Conservation (phyloP, 2,113 vertebrate genomes). For the Gymnobelideus leadbeateri region DNA sequence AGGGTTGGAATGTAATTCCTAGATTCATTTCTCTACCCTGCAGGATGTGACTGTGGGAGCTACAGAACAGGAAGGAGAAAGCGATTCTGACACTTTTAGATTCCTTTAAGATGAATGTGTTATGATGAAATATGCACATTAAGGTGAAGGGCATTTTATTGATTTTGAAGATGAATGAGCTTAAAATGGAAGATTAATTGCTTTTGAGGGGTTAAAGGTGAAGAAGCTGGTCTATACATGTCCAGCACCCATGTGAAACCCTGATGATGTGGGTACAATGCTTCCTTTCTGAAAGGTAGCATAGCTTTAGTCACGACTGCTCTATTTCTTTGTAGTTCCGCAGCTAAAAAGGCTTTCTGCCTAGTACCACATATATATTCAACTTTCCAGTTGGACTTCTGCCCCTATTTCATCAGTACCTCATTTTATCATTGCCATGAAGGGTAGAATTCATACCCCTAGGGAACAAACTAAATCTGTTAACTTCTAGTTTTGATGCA, state of each 20-base stretch:
- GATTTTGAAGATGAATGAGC: not conserved
- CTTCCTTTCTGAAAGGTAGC: not conserved
- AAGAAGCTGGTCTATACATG: not conserved
- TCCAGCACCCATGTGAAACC: not conserved
- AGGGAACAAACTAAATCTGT: not conserved
- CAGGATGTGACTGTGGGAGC: not conserved
- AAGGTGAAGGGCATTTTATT: constrained; percentile 4
- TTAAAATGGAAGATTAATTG: constrained; percentile 27
- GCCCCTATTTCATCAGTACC: not conserved
- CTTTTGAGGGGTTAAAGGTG: not conserved
- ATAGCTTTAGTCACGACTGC: not conserved
- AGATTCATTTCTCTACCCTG: not conserved
- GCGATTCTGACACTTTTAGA: not conserved
- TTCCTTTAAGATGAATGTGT: constrained; percentile 1
- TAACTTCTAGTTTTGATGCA: not conserved
- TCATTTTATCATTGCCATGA: not conserved
- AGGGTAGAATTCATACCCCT: not conserved
- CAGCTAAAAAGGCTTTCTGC: constrained; percentile 77
- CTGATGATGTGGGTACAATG: not conserved
- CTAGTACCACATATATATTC: constrained; percentile 73
- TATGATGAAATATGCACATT: constrained; percentile 26
- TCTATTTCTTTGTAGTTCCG: constrained; percentile 77
- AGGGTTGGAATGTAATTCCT: not conserved
- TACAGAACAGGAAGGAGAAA: not conserved
- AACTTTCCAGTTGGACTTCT: constrained; percentile 61